Evolutionary conservation across 2,888 invertebrate genomes (phyloP).

Genomic region (Druceiella hillmani): DNA sequence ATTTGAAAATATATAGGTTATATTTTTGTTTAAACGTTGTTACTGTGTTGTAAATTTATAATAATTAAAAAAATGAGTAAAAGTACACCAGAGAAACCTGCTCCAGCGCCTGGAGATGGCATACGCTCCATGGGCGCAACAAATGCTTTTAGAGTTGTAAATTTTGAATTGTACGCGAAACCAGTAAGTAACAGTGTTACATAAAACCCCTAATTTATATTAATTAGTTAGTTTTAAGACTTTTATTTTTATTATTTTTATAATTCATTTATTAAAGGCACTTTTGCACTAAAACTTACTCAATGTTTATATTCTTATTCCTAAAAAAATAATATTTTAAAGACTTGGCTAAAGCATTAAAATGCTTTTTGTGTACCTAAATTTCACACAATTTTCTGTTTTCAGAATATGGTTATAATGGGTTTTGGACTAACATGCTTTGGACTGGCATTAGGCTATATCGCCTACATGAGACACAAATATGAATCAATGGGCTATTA

Average conservation of each 20-base stretch:
- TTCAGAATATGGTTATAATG: constrained; percentile 84
- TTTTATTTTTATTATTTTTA: constrained; percentile 6
- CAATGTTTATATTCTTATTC: no score
- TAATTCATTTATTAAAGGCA: constrained; percentile 2
- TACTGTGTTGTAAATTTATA: no score
- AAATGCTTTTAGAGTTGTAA: constrained; percentile 71
- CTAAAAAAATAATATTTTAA: no score
- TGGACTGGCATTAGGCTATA: constrained; percentile 69
- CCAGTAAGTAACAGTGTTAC: constrained; percentile 72
- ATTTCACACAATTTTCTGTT: constrained; percentile 27
- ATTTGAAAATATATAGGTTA: no score
- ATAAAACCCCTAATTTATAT: no score
- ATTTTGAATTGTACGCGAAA: constrained; percentile 85
- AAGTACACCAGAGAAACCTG: no score
- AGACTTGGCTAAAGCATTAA: no score
- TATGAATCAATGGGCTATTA: constrained; percentile 78
- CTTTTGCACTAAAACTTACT: constrained; percentile 5
- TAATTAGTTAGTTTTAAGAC: constrained; percentile 4
- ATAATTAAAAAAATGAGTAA: no score
- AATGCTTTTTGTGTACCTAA: neutral
- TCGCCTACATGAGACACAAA: constrained; percentile 79
- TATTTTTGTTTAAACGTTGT: no score
- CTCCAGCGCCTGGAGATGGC: constrained; percentile 80
- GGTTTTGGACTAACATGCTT: constrained; percentile 71
- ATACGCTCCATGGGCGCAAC: constrained; percentile 69